Evolutionary conservation across 37 sponge, comb jelly and placozoan species (phyloP).

Genomic region (Beroe ovata): DNA sequence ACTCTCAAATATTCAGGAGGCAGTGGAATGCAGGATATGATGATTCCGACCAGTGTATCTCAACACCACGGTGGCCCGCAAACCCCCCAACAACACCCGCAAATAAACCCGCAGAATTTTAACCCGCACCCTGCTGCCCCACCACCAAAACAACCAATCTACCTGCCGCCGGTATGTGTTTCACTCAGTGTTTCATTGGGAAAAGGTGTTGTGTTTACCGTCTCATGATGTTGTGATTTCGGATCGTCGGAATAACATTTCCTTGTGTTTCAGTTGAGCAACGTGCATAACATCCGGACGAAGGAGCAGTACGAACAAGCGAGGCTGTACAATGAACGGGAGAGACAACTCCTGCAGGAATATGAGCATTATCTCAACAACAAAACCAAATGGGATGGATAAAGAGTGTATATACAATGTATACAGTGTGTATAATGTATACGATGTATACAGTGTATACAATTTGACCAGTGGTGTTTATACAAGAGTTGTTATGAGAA

Average conservation of each 20-base stretch:
- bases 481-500: no score
- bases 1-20: no score
- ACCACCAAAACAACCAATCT: not conserved
- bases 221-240: no score
- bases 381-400: conserved; percentile 50
- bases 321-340: conserved; percentile 38
- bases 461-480: no score
- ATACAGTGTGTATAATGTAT: no score
- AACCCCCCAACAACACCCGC: not conserved
- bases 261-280: conserved; percentile 9
- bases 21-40: no score
- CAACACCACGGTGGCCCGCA: conserved; percentile 2
- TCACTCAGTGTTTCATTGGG: no score
- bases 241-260: no score
- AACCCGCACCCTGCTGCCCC: not conserved
- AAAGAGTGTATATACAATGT: no score
- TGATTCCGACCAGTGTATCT: not conserved
- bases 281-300: conserved; percentile 46
- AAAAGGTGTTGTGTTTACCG: no score
- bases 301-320: conserved; percentile 67
- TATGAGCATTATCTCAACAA: conserved; percentile 21
- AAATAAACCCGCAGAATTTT: not conserved
- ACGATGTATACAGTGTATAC: no score
- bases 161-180: not conserved
- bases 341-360: conserved; percentile 53